Conservation (phyloP, 2,113 vertebrate species). For the Setophaga petechia region DNA sequence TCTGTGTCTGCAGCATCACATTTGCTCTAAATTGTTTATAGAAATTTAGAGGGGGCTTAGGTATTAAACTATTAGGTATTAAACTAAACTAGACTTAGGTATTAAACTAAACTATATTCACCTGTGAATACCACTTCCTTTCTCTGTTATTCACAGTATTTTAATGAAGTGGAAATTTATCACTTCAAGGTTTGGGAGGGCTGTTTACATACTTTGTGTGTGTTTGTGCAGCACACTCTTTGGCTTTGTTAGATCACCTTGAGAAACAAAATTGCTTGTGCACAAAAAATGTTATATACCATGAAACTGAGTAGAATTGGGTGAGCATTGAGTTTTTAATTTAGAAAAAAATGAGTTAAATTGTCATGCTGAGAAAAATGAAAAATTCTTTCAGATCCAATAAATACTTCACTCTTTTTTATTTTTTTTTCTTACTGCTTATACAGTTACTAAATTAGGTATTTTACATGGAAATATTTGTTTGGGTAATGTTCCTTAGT, state of each 20-base stretch:
- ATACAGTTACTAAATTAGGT: neutral
- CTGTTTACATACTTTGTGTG: neutral
- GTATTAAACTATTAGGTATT: neutral
- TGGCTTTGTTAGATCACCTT: neutral
- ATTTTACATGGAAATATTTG: neutral
- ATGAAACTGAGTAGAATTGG: neutral
- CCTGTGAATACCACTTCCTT: neutral
- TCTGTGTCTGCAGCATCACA: rapidly evolving
- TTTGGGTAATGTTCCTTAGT: neutral
- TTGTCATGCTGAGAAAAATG: neutral
- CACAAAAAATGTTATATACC: neutral
- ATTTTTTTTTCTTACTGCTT: neutral
- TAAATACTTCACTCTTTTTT: neutral
- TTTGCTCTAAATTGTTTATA: neutral
- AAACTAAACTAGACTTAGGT: neutral
- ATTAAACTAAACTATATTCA: neutral
- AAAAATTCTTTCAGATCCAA: neutral
- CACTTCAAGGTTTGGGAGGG: neutral
- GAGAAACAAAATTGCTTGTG: neutral
- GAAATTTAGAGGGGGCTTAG: neutral
- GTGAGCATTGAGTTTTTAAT: neutral
- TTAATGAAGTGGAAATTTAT: neutral
- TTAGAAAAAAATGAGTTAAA: neutral
- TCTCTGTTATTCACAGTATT: neutral
- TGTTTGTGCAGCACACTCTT: rapidly evolving